Evolutionary conservation across 2,113 vertebrate species (phyloP).

Genomic region (Sander vitreus): DNA sequence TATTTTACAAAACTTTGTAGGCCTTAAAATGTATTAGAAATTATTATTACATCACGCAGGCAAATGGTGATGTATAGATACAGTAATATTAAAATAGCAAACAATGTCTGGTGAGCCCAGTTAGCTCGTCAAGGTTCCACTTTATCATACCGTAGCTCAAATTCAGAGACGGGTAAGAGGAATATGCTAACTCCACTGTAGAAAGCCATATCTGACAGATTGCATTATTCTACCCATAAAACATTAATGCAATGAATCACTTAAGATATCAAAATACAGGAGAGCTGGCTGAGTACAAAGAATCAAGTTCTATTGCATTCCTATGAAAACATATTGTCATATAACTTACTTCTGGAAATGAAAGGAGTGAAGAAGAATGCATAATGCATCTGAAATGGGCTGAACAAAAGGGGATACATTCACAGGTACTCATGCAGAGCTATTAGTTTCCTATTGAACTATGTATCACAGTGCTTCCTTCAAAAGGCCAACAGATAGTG

Average conservation of each 20-base stretch:
- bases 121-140: constrained; percentile 27
- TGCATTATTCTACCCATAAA: constrained; percentile 72
- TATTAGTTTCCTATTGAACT: constrained; percentile 58
- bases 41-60: not conserved
- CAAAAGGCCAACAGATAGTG: constrained; percentile 46
- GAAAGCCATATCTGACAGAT: constrained; percentile 51
- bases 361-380: constrained; percentile 47
- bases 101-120: constrained; percentile 8
- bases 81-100: constrained; percentile 15
- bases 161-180: constrained; percentile 17
- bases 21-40: constrained; percentile 5
- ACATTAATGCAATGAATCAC: constrained; percentile 75
- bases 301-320: constrained; percentile 58
- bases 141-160: constrained; percentile 36
- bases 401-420: constrained; percentile 41
- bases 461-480: constrained; percentile 50
- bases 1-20: constrained; percentile 7
- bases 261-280: constrained; percentile 66
- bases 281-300: constrained; percentile 26
- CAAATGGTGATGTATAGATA: constrained; percentile 30
- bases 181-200: constrained; percentile 41
- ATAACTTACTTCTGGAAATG: constrained; percentile 61
- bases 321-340: constrained; percentile 56
- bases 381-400: constrained; percentile 55
- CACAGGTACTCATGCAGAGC: constrained; percentile 43